Conservation (phyloP, 1,140 invertebrate genomes). For the Drosophila bifasciata region DNA sequence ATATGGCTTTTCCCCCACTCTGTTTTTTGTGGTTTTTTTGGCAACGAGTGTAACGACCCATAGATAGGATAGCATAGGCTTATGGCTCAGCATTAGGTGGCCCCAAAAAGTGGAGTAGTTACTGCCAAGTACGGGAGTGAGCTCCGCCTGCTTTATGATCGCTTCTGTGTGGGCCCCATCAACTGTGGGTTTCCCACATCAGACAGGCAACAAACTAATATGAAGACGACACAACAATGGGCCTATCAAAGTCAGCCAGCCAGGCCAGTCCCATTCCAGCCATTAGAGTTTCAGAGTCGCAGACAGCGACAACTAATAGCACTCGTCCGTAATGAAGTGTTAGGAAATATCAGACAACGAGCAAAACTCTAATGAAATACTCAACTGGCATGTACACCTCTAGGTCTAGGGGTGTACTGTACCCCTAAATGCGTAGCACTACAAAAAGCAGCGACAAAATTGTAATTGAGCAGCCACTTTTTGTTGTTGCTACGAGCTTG, state of each 20-base stretch:
- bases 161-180: constrained; percentile 60
- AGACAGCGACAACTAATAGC: constrained; percentile 58
- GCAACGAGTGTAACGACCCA: constrained; percentile 68
- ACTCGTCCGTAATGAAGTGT: constrained; percentile 68
- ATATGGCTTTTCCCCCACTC: constrained; percentile 49
- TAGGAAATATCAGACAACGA: constrained; percentile 55
- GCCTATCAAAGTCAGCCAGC: constrained; percentile 63
- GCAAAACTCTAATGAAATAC: constrained; percentile 60
- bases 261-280: not conserved
- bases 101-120: constrained; percentile 44
- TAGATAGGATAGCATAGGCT: constrained; percentile 40
- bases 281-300: not conserved
- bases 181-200: constrained; percentile 24
- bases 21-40: constrained; percentile 18
- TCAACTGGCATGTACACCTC: constrained; percentile 44
- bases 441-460: constrained; percentile 21
- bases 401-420: too few species aligned
- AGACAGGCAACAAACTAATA: constrained; percentile 44
- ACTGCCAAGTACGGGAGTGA: constrained; percentile 25
- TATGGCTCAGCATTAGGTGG: constrained; percentile 31
- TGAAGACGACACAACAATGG: constrained; percentile 59
- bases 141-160: constrained; percentile 30
- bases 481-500: constrained; percentile 14
- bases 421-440: too few species aligned
- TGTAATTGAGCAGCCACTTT: constrained; percentile 35